A percentile compares a stretch with the other conserved stretches of the same genome.
These are phyloP conservation scores for Trachelus tabidus DNA, from an alignment of 2,888 invertebrate genomes.

Conservation along the genomic window DNA sequence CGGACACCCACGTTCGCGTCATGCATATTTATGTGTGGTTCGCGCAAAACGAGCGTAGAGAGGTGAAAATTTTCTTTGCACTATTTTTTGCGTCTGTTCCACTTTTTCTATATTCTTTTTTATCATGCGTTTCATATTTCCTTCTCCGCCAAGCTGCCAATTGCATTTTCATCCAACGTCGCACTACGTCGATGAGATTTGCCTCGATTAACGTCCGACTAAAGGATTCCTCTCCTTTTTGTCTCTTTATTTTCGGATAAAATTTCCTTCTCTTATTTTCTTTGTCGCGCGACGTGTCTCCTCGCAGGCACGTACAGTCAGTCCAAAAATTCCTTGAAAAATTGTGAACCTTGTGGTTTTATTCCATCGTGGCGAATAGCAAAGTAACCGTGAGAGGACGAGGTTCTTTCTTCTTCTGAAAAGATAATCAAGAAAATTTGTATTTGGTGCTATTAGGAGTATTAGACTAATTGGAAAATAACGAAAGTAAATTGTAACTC, in stretches of 20 bases:
- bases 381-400: background rate
- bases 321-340: background rate
- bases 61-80: background rate
- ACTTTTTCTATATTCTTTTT: background rate
- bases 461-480: background rate
- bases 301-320: background rate
- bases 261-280: background rate
- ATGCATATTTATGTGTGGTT: background rate
- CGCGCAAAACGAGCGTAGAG: background rate
- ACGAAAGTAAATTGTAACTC: background rate
- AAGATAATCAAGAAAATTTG: background rate
- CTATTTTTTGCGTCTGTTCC: background rate
- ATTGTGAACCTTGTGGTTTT: background rate
- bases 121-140: background rate
- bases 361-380: background rate
- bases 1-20: background rate
- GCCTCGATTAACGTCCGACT: background rate
- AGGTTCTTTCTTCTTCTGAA: background rate
- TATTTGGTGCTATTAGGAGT: background rate
- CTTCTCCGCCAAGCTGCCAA: background rate
- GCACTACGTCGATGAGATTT: background rate
- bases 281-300: background rate
- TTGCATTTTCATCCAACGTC: background rate
- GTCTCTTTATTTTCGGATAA: background rate
- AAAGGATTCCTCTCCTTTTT: background rate